Base-by-base conservation (phyloP, 2,888 invertebrate genomes). In the Eupithecia subfuscata region DNA sequence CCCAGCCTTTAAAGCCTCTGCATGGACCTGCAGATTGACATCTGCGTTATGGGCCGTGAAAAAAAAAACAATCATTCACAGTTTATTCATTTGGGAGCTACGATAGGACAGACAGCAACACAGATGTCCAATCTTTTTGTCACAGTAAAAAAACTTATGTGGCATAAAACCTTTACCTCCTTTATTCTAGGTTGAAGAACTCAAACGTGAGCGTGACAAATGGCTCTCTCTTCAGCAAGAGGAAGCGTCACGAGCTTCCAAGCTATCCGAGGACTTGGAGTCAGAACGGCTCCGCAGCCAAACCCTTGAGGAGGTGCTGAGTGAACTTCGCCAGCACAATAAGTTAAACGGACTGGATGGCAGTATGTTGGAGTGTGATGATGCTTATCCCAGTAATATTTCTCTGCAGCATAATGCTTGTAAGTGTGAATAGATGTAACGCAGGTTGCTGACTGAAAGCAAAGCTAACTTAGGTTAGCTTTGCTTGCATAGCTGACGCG, bases 351-450 rank as follows among this genome's bases (percentile, higher is more conserved):
- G 87, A 5, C 74, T 93, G 0, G 92, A 94, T 75, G 79, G 88
- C 18, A 94, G 93, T 79, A 86, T 87, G 69, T 78, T 94, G 1
- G 95, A 94, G 82, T 93, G 94, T 76, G 95, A 95, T 75, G 93
- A 95, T 73, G 87, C 88, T 16, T 91, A 94, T 79, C 81, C 90
- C 1, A 94, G 92, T 77, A 80, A 89, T 8, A 89, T 86, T 2
- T 91, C 91, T 0, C 74, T 91, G 45, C 87, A 82, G 22, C 90
- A 90, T 71, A 93, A 93, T 83, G 74, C 86, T 34, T 64, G 30
- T 64, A 64, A 64, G 64, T 64, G 2, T 64, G 64, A 64, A 64
- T 48, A 48, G 48, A 48, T 48, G 18, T 48, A 48, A 14, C 14
- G 6, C 6, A 45, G 5, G 6, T 45, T 16, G 16, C 6, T 3